A percentile compares a stretch with the other conserved stretches of the same genome.
Evolutionary conservation across 2,113 vertebrate genomes (phyloP).

Genomic region (Psittacus erithacus): DNA sequence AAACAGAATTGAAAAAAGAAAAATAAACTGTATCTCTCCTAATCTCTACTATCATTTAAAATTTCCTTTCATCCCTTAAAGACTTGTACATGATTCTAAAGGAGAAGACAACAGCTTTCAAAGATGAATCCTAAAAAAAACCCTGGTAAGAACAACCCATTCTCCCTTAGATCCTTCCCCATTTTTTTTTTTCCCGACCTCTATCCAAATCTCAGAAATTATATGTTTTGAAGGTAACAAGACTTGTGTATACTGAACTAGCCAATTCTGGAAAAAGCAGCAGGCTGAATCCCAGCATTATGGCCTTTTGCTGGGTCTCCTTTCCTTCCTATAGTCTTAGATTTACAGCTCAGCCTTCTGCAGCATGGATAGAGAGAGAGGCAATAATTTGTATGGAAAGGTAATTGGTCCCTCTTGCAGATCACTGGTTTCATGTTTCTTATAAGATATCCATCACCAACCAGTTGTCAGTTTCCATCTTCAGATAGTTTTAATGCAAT

Average conservation of each 20-base stretch:
- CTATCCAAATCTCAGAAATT: not conserved
- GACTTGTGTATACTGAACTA: not conserved
- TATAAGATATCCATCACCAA: not conserved
- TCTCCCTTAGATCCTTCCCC: not conserved
- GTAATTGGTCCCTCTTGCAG: conserved; percentile 17
- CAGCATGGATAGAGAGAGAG: not conserved
- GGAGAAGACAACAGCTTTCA: not conserved
- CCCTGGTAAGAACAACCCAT: not conserved
- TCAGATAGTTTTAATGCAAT: not conserved
- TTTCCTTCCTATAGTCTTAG: not conserved
- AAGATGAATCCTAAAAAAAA: not conserved
- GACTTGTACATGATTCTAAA: not conserved
- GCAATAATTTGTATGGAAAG: not conserved
- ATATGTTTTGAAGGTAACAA: not conserved
- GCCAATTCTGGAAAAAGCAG: not conserved
- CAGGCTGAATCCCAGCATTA: not conserved
- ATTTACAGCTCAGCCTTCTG: not conserved
- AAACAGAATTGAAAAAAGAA: not conserved
- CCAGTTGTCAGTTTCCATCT: conserved; percentile 1
- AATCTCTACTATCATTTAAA: not conserved
- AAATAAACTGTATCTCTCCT: not conserved
- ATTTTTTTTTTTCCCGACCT: not conserved
- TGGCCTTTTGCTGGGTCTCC: not conserved
- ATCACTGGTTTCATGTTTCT: conserved; percentile 31
- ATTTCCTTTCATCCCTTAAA: not conserved